Percentiles rank a stretch among this genome's conserved stretches.
Conservation (phyloP, 2,113 vertebrate species). For the Thalassarche chlororhynchos region DNA sequence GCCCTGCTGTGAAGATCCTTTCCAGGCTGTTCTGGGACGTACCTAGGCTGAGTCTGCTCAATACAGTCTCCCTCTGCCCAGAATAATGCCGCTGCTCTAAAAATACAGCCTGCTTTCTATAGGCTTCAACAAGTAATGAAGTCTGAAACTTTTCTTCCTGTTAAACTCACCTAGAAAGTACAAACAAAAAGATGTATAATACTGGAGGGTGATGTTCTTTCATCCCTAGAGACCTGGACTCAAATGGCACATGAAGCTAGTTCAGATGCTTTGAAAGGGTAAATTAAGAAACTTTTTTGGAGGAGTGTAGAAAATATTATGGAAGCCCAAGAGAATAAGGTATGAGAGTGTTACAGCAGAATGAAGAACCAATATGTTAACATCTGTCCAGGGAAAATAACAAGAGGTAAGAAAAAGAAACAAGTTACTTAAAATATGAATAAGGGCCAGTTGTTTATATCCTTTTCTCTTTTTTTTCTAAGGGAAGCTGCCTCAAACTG, state of each 20-base stretch:
- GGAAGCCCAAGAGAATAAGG: not conserved
- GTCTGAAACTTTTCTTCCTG: not conserved
- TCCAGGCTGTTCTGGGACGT: not conserved
- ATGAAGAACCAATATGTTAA: not conserved
- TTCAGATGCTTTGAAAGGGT: not conserved
- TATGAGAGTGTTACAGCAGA: not conserved
- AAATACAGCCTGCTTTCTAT: not conserved
- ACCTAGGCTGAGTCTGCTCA: not conserved
- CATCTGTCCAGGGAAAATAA: not conserved
- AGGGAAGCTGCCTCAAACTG: not conserved
- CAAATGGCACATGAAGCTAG: not conserved
- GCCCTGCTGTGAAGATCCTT: not conserved
- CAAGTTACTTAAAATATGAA: not conserved
- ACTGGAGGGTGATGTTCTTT: not conserved
- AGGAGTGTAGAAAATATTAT: not conserved
- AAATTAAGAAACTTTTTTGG: not conserved
- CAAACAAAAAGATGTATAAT: not conserved
- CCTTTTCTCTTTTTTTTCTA: not conserved
- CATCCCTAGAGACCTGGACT: not conserved
- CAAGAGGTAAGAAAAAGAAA: not conserved
- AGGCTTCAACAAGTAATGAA: not conserved
- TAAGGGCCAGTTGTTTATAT: not conserved
- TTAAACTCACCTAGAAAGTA: not conserved
- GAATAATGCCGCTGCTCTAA: not conserved
- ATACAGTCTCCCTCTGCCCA: not conserved